A percentile compares a stretch with the other conserved stretches of the same genome.
phyloP scores from a whole-genome alignment of 2,888 invertebrate genomes.

The Cordilura impudica region DNA sequence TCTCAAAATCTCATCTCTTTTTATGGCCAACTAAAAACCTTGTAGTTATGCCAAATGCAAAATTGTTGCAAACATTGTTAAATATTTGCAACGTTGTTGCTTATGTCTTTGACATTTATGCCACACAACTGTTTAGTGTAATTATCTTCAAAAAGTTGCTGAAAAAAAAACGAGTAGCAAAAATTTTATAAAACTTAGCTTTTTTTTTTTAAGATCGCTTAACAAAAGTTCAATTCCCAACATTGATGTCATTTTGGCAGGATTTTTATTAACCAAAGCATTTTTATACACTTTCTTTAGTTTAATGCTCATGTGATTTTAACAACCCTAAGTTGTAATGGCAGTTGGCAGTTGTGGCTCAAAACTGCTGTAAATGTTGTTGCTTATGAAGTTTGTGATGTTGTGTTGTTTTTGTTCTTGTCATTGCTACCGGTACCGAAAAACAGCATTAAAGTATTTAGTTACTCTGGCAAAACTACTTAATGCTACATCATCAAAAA shows the following conservation, averaged over 20 bases:
- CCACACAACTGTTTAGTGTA: too few species aligned
- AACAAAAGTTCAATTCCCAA: constrained; percentile 8
- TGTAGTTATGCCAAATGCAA: too few species aligned
- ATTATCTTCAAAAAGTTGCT: not conserved
- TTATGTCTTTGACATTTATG: too few species aligned
- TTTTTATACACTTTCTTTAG: constrained; percentile 5
- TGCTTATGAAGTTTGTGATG: too few species aligned
- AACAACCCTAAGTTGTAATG: not conserved
- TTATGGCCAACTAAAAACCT: too few species aligned
- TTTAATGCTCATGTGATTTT: not conserved
- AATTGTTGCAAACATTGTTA: too few species aligned
- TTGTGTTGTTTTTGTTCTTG: too few species aligned
- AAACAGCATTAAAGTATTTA: constrained; percentile 13
- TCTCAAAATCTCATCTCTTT: too few species aligned
- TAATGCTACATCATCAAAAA: constrained; percentile 36
- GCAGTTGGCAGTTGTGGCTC: not conserved
- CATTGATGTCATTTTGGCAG: not conserved
- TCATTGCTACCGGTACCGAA: not conserved
- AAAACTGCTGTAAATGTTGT: not conserved
- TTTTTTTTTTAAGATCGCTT: too few species aligned
- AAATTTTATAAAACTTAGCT: too few species aligned
- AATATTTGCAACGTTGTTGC: too few species aligned
- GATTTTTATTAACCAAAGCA: constrained; percentile 24
- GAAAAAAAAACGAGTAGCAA: too few species aligned
- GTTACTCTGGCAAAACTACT: not conserved